Percentiles rank a stretch among this genome's conserved stretches.
phyloP scores from a whole-genome alignment of 2,113 vertebrate species.

The Acanthisitta chloris region DNA sequence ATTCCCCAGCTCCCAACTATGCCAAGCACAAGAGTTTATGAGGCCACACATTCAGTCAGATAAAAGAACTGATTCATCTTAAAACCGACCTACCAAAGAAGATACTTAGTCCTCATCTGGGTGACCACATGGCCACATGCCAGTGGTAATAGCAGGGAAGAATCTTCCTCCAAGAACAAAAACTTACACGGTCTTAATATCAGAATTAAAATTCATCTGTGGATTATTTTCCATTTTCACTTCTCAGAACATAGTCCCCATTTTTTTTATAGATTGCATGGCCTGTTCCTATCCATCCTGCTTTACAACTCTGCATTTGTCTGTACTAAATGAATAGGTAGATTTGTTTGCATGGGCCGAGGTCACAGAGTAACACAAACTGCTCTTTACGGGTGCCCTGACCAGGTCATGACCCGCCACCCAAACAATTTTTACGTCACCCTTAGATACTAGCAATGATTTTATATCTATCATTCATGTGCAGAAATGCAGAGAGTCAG shows the following conservation, averaged over 20 bases:
- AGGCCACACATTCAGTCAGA: neutral
- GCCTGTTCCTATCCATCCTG: neutral
- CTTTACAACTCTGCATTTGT: neutral
- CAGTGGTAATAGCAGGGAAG: neutral
- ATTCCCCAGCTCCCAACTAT: neutral
- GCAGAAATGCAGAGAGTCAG: neutral
- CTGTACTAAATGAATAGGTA: neutral
- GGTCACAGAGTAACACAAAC: neutral
- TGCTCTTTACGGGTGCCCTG: neutral
- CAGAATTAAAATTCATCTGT: neutral
- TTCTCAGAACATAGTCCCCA: neutral
- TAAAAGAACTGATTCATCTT: neutral
- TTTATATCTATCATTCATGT: neutral
- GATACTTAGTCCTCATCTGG: neutral
- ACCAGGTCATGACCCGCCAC: neutral
- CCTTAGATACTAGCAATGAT: neutral
- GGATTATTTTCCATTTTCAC: neutral
- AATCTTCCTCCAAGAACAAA: neutral
- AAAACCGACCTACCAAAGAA: neutral
- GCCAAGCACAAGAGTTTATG: neutral
- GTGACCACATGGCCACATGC: neutral
- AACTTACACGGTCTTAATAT: neutral
- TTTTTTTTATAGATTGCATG: neutral
- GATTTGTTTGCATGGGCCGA: neutral
- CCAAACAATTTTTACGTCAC: neutral